Evolutionary conservation across 2,113 vertebrate species (phyloP), one percentile per base, ranked within the genome.

Genomic region (Chrysochloris asiatica): DNA sequence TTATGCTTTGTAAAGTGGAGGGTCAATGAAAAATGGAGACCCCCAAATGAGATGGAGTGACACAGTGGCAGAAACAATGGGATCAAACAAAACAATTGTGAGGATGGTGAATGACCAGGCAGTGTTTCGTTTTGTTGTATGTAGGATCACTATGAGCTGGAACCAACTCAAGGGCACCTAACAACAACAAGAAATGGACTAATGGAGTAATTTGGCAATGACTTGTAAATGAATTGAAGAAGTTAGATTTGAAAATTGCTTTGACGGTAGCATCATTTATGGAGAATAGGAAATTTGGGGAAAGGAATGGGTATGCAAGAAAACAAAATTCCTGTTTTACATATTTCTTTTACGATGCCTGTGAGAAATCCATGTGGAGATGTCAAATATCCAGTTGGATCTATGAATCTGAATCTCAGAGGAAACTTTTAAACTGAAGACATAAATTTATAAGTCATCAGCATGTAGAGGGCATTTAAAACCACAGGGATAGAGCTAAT

Each of bases 361-460:
- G 5, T 54, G 26, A 92, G 71, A 83, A 13, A 61, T 48, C 54
- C 78, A 82, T 28, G 54, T 8, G 81, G 38, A 63, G 45, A 63
- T 59, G 50, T 76, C 93, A 92, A 84, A 52, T 48, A 71, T 47
- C 69, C 72, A 82, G 47, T 61, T 82, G n/a, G 36, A 61, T 92
- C 50, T 6, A 56, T 0, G 30, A 36, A 9, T 67, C 47, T 83
- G 76, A 83, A 61, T 90, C 72, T 84, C 77, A 77, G 59, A 76
- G 56, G 76, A 82, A 38, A 71, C 30, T 94, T 93, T 63, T 79
- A 43, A 45, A 69, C 47, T 72, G 33, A 26, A 86, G 45, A 80
- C 36, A 83, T 48, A 67, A 59, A 65, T 77, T 8, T 38, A 3
- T n/a, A 80, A 75, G 26, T 71, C 19, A 73, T 78, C 52, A 56